A percentile compares a stretch with the other conserved stretches of the same genome.
Conservation (phyloP, 2,888 invertebrate species). For the Cepaea hortensis region DNA sequence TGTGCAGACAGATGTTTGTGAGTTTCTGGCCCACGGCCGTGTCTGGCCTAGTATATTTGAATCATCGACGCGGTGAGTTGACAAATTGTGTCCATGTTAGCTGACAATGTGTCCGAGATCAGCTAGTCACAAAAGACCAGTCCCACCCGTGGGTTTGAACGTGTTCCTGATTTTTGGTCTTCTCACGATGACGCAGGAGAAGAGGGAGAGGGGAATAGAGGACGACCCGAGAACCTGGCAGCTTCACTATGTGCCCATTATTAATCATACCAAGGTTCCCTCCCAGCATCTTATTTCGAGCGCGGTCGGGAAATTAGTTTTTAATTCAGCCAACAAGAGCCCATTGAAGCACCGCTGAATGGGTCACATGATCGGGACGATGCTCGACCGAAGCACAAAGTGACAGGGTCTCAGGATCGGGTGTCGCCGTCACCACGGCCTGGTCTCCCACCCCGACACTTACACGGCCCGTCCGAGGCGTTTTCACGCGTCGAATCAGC, state of each 20-base stretch:
- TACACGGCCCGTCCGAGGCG: slow-evolving; percentile 31
- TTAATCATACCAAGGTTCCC: slow-evolving; percentile 36
- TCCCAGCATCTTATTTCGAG: slow-evolving; percentile 34
- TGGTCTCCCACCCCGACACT: slow-evolving; percentile 20
- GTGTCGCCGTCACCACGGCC: slow-evolving; percentile 1
- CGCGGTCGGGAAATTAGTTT: slow-evolving; percentile 55
- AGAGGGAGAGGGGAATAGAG: background rate
- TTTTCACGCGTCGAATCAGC: slow-evolving; percentile 44
- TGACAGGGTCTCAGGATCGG: background rate
- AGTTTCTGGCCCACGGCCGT: background rate
- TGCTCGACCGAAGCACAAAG: slow-evolving; percentile 25
- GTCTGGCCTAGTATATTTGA: background rate
- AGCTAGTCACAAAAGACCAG: slow-evolving; percentile 15
- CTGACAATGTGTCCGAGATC: slow-evolving; percentile 6
- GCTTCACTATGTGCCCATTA: slow-evolving; percentile 33
- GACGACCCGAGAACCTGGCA: background rate
- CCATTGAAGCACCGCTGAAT: slow-evolving; percentile 37
- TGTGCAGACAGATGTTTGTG: background rate
- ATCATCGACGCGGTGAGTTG: slow-evolving; percentile 2
- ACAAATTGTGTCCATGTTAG: slow-evolving; percentile 20
- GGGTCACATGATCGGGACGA: slow-evolving; percentile 35
- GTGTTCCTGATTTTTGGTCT: slow-evolving; percentile 12
- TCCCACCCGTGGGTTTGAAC: slow-evolving; percentile 29
- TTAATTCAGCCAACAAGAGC: slow-evolving; percentile 57
- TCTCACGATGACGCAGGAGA: slow-evolving; percentile 28